A percentile compares a stretch with the other conserved stretches of the same genome.
Conservation (phyloP, 1,140 invertebrate species). For the Pemphigus obesinymphae region DNA sequence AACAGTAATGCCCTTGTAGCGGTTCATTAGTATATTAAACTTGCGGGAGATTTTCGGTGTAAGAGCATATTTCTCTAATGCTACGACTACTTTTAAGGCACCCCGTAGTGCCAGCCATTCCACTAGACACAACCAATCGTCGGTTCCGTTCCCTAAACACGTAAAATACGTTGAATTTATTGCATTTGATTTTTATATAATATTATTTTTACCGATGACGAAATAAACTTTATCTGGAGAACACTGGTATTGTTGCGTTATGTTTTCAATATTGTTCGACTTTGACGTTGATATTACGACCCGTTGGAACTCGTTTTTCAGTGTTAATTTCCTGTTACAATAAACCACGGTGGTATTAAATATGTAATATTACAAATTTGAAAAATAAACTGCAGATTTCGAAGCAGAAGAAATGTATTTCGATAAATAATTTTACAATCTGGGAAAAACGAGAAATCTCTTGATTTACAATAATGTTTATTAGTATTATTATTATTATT, state of each 20-base stretch:
- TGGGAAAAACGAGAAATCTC: too few relatives aligned
- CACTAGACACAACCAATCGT: conserved; percentile 30
- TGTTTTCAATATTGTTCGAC: neutral
- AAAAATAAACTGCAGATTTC: too few relatives aligned
- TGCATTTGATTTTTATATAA: too few relatives aligned
- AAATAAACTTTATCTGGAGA: neutral
- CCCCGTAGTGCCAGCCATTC: conserved; percentile 38
- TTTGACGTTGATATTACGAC: neutral
- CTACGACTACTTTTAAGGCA: conserved; percentile 14
- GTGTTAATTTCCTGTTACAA: neutral
- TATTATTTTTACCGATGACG: neutral
- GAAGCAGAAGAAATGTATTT: too few relatives aligned
- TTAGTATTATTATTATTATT: too few relatives aligned
- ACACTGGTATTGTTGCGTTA: neutral
- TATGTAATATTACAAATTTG: too few relatives aligned
- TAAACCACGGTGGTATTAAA: too few relatives aligned
- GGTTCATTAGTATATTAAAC: conserved; percentile 16
- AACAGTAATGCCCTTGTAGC: neutral
- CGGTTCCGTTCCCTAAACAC: neutral
- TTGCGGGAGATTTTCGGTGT: neutral
- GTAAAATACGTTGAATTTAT: neutral
- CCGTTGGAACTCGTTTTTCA: neutral
- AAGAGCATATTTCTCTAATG: neutral
- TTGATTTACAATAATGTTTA: too few relatives aligned
- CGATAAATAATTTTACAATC: too few relatives aligned